phyloP scores from a whole-genome alignment of 2,888 invertebrate species.

The Tetrapedia diversipes region DNA sequence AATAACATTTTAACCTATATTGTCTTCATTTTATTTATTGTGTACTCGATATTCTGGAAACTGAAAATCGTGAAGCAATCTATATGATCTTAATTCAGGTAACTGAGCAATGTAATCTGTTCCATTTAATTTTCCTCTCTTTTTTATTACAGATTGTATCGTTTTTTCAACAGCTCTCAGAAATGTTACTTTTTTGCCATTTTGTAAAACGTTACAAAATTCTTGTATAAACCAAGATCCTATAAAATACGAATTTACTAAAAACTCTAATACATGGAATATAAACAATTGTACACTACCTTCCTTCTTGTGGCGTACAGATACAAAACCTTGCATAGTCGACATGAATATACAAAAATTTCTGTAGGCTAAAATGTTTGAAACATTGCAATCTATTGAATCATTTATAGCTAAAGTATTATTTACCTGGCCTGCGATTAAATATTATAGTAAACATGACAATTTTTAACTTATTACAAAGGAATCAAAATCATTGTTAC shows the following conservation, averaged over 20 bases:
- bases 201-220: constrained; percentile 66
- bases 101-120: constrained; percentile 50
- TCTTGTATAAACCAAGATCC: constrained; percentile 75
- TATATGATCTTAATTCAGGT: constrained; percentile 50
- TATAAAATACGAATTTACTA: constrained; percentile 35
- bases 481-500: constrained; percentile 37
- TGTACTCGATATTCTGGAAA: constrained; percentile 43
- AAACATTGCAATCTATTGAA: neutral
- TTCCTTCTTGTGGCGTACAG: constrained; percentile 66
- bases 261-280: neutral
- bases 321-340: constrained; percentile 69
- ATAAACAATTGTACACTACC: constrained; percentile 54
- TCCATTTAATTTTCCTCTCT: constrained; percentile 52
- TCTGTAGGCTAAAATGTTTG: constrained; percentile 37
- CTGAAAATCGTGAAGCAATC: constrained; percentile 55
- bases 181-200: constrained; percentile 43
- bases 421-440: constrained; percentile 47
- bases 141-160: constrained; percentile 51
- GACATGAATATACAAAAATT: constrained; percentile 70
- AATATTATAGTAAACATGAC: neutral
- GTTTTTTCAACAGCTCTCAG: constrained; percentile 40
- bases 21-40: neutral
- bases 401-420: constrained; percentile 50
- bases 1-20: too few species aligned
- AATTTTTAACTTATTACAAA: neutral